Evolutionary conservation across 2,888 invertebrate species (phyloP), one percentile per base, ranked within the genome.

Genomic region (Drymonia ruficornis): DNA sequence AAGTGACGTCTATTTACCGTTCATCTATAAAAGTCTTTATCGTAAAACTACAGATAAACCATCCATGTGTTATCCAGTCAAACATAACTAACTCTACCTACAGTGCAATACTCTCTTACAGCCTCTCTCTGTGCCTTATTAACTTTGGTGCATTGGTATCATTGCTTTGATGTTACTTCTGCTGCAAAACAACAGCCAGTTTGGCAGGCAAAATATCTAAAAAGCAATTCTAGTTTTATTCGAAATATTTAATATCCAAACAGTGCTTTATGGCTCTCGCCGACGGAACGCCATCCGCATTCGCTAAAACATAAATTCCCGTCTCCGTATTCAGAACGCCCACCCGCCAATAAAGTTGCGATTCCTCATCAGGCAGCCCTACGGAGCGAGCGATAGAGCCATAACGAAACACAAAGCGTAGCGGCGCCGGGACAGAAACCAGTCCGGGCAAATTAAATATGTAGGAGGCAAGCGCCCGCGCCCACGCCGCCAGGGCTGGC

Each of bases 391-490:
- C 45, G 56, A 44, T 34, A 48, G 54, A 53, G 91, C 86, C 91
- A 86, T 91, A 91, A 90, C 88, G 84, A 84, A 87, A 85, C 86
- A 87, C 87, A 88, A 89, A 89, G 89, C 88, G 86, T 70, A 76
- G 84, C 83, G 85, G 77, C 80, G 81, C 86, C 83, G 47, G 84
- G 85, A 83, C 88, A 86, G 86, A 88, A 90, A 89, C 91, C 91
- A 89, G 91, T 91, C 89, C 86, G 81, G 85, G 86, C 87, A 88
- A 91, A 92, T 92, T 91, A 92, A 91, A 91, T 92, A 92, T 92
- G 91, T 91, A 91, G 87, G 89, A 91, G 91, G 85, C 84, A 82
- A 85, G 81, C 47, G 47, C 81, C 79, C 83, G 84, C 88, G 82
- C 88, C 85, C 86, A 83, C 84, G 78, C 80, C 55, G 63, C 28